Evolutionary conservation across 2,888 invertebrate species (phyloP).

Genomic region (Epirrita christyi): DNA sequence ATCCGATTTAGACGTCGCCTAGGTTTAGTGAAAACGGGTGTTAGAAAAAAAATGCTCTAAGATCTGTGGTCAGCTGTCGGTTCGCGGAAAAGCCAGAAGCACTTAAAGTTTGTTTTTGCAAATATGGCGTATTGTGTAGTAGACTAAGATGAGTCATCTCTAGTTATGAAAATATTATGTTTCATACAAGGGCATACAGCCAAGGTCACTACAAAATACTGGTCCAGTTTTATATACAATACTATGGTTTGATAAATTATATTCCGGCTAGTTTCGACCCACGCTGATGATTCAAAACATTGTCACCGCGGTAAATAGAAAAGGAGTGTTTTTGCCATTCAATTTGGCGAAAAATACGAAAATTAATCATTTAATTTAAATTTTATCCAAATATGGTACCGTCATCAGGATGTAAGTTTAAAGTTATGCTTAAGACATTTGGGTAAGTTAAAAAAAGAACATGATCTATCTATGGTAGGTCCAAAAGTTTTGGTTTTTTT

Average conservation of each 20-base stretch:
- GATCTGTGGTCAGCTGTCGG: background rate
- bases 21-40: too few relatives aligned
- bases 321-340: slow-evolving; percentile 27
- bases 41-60: too few relatives aligned
- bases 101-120: background rate
- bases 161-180: background rate
- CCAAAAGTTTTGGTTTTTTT: background rate
- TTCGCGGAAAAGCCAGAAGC: background rate
- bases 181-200: background rate
- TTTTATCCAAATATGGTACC: slow-evolving; percentile 19
- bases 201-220: background rate
- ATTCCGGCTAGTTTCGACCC: slow-evolving; percentile 8
- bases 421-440: background rate
- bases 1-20: too few relatives aligned
- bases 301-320: slow-evolving; percentile 37
- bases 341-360: slow-evolving; percentile 19
- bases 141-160: background rate
- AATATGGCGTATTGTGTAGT: background rate
- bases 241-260: slow-evolving; percentile 3
- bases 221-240: background rate
- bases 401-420: slow-evolving; percentile 13
- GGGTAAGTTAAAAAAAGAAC: background rate
- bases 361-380: slow-evolving; percentile 14
- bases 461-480: background rate
- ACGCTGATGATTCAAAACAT: slow-evolving; percentile 37